These are phyloP conservation scores for Harmothoe impar DNA, from an alignment of 2,888 invertebrate species.

Conservation along the genomic window DNA sequence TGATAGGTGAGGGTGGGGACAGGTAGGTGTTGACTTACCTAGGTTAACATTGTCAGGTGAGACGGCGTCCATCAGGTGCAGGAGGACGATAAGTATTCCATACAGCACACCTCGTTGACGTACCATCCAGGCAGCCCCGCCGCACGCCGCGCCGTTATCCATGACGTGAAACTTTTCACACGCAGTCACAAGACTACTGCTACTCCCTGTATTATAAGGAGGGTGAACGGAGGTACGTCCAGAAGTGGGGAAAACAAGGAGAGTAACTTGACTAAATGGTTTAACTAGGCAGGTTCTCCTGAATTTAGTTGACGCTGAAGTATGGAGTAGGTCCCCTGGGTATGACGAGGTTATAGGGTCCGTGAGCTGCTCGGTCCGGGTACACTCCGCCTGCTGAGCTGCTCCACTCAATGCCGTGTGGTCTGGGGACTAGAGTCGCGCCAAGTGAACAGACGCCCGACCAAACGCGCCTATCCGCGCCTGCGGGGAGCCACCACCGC, in stretches of 20 bases:
- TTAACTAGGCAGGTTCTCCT: no score
- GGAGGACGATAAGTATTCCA: constrained; percentile 4
- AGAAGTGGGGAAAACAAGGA: no score
- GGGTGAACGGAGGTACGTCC: no score
- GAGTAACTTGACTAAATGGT: no score
- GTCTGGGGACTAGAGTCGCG: background rate
- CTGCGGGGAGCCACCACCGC: background rate
- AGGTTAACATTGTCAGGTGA: background rate
- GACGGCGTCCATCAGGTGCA: constrained; percentile 14
- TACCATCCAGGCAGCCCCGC: background rate
- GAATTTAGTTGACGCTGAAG: no score
- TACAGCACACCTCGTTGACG: background rate
- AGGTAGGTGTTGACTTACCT: constrained; percentile 28
- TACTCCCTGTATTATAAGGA: no score
- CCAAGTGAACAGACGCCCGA: background rate
- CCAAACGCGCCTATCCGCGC: background rate
- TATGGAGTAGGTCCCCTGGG: no score
- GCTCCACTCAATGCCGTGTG: background rate
- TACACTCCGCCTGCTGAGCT: no score
- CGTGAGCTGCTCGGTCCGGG: no score
- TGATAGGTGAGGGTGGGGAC: background rate
- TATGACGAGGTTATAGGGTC: no score
- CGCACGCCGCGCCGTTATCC: constrained; percentile 11
- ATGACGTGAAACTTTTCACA: background rate
- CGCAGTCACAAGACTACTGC: background rate